Percentiles rank a stretch among this genome's conserved stretches.
These are phyloP conservation scores for Xanthostigma xanthostigma DNA, from an alignment of 2,888 invertebrate species.

Conservation along the genomic window DNA sequence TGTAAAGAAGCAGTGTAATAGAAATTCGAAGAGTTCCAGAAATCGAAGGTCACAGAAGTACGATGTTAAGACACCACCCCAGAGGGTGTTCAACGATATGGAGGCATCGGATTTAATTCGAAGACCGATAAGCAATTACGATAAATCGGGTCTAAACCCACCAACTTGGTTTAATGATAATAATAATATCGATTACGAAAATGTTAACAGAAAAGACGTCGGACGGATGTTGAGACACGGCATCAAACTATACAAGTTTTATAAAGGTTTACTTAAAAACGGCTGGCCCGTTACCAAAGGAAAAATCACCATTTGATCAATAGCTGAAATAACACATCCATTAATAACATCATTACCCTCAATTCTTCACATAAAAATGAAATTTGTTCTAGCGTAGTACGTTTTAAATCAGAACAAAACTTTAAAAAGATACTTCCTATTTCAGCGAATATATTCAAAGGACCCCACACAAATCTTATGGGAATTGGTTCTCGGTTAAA, in stretches of 20 bases:
- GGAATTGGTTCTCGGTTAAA: too few relatives aligned
- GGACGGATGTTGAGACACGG: not conserved
- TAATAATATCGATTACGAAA: not conserved
- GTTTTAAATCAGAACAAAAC: too few relatives aligned
- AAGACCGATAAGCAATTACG: slow-evolving; percentile 1
- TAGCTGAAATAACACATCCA: too few relatives aligned
- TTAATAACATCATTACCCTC: too few relatives aligned
- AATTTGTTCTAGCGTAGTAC: too few relatives aligned
- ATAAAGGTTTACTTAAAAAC: not conserved
- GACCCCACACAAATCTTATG: too few relatives aligned
- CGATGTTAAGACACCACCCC: slow-evolving; percentile 1
- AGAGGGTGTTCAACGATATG: not conserved
- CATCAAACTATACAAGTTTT: slow-evolving; percentile 1
- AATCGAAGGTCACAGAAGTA: too few relatives aligned
- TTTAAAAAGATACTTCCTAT: too few relatives aligned
- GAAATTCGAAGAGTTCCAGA: too few relatives aligned
- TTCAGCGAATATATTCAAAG: too few relatives aligned
- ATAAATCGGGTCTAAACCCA: not conserved
- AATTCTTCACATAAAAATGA: too few relatives aligned
- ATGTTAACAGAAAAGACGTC: not conserved
- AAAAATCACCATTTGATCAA: not conserved
- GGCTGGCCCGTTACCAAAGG: slow-evolving; percentile 1
- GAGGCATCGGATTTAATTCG: not conserved
- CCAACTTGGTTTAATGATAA: slow-evolving; percentile 1
- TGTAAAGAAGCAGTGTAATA: too few relatives aligned